These are phyloP conservation scores for Falco naumanni DNA, from an alignment of 2,797 vertebrate genomes.

Conservation along the genomic window DNA sequence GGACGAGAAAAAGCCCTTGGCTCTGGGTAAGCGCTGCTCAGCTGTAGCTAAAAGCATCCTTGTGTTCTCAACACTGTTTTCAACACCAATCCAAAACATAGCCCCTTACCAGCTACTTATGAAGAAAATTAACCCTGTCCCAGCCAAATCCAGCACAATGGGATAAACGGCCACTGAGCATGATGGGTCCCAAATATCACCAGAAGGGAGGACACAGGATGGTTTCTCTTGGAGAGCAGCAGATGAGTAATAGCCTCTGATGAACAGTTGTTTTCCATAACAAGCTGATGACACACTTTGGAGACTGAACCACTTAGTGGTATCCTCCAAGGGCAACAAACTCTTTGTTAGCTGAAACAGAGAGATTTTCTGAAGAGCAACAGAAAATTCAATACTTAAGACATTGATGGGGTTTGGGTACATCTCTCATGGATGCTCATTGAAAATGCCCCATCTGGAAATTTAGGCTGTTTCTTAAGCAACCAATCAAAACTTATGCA, in stretches of 20 bases:
- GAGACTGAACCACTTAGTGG: neutral
- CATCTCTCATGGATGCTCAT: neutral
- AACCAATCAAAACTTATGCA: neutral
- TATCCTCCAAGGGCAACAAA: neutral
- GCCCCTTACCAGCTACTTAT: too few species aligned
- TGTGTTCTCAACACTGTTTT: too few species aligned
- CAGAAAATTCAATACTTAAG: neutral
- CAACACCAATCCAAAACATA: too few species aligned
- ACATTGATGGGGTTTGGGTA: neutral
- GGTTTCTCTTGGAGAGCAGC: neutral
- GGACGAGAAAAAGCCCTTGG: too few species aligned
- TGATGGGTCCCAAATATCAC: neutral
- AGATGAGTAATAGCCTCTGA: neutral
- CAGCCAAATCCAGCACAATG: neutral
- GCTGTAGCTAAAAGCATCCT: too few species aligned
- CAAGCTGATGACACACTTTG: neutral
- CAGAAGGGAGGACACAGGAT: neutral
- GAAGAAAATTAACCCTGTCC: too few species aligned
- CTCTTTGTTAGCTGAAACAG: neutral
- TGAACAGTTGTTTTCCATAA: neutral
- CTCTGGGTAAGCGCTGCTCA: too few species aligned
- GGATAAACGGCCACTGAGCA: neutral
- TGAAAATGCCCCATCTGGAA: neutral
- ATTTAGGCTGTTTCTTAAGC: neutral
- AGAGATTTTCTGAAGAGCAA: neutral